Evolutionary conservation across 2,113 vertebrate genomes (phyloP), one percentile per base, ranked within the genome.

Genomic region (Esox niger): DNA sequence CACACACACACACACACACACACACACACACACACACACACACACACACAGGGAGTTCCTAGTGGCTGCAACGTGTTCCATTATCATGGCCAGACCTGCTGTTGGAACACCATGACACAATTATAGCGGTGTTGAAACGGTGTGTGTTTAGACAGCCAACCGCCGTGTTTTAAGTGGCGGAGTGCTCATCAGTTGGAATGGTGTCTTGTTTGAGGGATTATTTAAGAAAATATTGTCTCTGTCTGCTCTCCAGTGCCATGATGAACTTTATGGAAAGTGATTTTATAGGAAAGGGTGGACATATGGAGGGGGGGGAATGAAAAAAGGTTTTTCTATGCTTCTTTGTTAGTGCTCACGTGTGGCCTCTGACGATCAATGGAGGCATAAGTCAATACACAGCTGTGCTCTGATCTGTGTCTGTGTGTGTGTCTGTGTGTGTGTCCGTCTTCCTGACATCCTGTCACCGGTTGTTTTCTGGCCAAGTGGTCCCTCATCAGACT

Each of bases 401-500:
- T 74, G 64, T 69, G 57, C 78, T 54, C 35, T 69, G 75, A 70
- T 82, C 74, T 76, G 73, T 69, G 59, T 64, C 73, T 46, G 20
- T 52, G 6, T 49, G 15, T 9, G 20, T 52, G 17, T 52, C 47
- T 21, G 1, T 2, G 20, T 23, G 20, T 52, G 20, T 15, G 20
- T 15, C 47, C 21, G 17, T 49, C n/a, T n/a, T n/a, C n/a, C n/a
- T n/a, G 20, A 21, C 47, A 21, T 2, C n/a, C n/a, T 9, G 20
- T 52, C n/a, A 73, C 77, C 81, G 82, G 86, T 89, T 89, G 87
- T 88, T 90, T 87, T 85, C 76, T 79, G 68, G 65, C 83, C 86
- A 85, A 90, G 90, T 90, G 92, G 95, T 94, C 93, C 89, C 93
- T 96, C 94, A 91, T 95, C 94, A 93, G 92, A 21, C 67, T 88